Conservation (phyloP, 2,888 invertebrate species). For the Timema podura region DNA sequence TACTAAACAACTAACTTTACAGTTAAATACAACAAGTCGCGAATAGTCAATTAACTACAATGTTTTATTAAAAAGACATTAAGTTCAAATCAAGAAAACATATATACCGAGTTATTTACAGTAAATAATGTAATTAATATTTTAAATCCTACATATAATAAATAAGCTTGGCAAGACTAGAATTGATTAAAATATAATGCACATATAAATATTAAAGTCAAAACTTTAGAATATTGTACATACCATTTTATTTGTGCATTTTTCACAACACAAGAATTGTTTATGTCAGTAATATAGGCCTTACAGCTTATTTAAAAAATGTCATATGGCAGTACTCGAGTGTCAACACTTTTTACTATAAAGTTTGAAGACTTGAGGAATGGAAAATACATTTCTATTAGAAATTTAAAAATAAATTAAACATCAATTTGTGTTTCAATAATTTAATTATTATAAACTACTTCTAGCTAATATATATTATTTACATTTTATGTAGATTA, state of each 20-base stretch:
- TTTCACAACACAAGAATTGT: slow-evolving; percentile 14
- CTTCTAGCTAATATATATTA: too few relatives aligned
- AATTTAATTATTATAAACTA: too few relatives aligned
- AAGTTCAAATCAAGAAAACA: neutral
- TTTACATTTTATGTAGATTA: too few relatives aligned
- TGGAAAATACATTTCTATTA: too few relatives aligned
- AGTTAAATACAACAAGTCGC: slow-evolving; percentile 1
- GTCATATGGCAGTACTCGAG: slow-evolving; percentile 18
- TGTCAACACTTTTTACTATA: slow-evolving; percentile 9
- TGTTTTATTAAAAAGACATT: neutral
- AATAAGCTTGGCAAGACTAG: slow-evolving; percentile 18
- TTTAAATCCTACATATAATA: too few relatives aligned
- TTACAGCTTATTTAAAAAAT: slow-evolving; percentile 15
- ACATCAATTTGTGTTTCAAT: too few relatives aligned
- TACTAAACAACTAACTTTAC: slow-evolving; percentile 3
- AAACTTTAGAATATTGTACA: slow-evolving; percentile 32
- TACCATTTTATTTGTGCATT: slow-evolving; percentile 28
- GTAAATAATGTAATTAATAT: neutral
- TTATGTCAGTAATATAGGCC: slow-evolving; percentile 20
- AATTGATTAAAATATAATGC: slow-evolving; percentile 20
- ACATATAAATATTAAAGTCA: slow-evolving; percentile 27
- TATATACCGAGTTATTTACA: neutral
- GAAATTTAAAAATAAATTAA: too few relatives aligned
- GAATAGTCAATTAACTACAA: neutral
- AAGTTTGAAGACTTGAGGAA: too few relatives aligned